These are phyloP conservation scores for Candidula unifasciata DNA, from an alignment of 2,888 invertebrate genomes.

Conservation along the genomic window DNA sequence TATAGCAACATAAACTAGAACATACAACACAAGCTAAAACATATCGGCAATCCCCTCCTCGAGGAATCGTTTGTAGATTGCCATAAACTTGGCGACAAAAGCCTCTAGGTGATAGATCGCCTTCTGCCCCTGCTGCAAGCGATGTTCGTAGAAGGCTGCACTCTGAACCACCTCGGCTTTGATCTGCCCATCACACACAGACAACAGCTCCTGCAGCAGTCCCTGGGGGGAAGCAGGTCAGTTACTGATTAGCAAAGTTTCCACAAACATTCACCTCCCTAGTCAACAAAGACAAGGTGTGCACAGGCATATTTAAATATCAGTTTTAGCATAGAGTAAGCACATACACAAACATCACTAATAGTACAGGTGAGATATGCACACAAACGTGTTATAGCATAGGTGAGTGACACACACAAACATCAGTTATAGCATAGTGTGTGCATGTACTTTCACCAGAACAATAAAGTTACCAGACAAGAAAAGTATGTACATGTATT, in stretches of 20 bases:
- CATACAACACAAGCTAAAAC: no score
- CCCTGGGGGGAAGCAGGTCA: slow-evolving; percentile 35
- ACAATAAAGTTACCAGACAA: no score
- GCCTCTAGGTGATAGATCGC: slow-evolving; percentile 97
- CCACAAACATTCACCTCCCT: neutral
- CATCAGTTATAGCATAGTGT: no score
- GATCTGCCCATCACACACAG: slow-evolving; percentile 92
- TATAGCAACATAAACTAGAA: neutral
- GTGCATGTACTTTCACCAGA: no score
- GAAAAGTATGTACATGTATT: no score
- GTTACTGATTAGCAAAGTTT: neutral
- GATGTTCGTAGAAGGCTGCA: slow-evolving; percentile 94
- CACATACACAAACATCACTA: no score
- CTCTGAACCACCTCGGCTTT: slow-evolving; percentile 90
- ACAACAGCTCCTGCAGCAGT: slow-evolving; percentile 81
- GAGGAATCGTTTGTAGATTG: slow-evolving; percentile 91
- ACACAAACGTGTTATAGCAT: no score
- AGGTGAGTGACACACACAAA: no score
- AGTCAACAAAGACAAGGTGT: no score
- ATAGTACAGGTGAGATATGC: no score
- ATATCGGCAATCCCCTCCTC: slow-evolving; percentile 81
- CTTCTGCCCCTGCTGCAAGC: slow-evolving; percentile 94
- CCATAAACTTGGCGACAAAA: slow-evolving; percentile 97
- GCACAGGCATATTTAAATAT: no score
- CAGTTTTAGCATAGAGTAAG: no score